Percentiles rank a stretch among this genome's conserved stretches.
Evolutionary conservation across 2,888 invertebrate species (phyloP).

Genomic region (Pristionchus arcanus): DNA sequence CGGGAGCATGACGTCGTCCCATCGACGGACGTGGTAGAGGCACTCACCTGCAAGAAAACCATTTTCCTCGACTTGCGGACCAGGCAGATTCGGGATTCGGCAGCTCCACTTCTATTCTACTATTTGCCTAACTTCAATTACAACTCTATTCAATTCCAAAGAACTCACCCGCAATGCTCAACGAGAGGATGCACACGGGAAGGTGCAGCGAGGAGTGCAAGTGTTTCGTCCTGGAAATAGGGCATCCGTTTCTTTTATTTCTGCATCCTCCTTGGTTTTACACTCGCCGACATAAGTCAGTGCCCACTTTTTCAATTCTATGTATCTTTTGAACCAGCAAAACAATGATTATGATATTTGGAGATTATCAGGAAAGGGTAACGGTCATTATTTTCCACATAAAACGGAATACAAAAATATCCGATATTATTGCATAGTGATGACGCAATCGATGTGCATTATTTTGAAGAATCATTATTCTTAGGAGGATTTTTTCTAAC

Average conservation of each 20-base stretch:
- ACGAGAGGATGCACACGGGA: conserved; percentile 55
- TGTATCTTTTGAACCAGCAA: too few relatives aligned
- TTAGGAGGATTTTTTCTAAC: too few relatives aligned
- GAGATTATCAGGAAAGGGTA: too few relatives aligned
- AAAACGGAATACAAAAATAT: too few relatives aligned
- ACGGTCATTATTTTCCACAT: too few relatives aligned
- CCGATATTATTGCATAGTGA: too few relatives aligned
- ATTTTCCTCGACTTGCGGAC: background rate
- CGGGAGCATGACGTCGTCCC: conserved; percentile 73
- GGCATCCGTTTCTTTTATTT: background rate
- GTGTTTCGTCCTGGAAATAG: conserved; percentile 63
- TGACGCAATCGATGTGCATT: too few relatives aligned
- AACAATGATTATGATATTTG: too few relatives aligned
- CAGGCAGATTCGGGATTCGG: background rate
- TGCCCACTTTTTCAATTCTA: too few relatives aligned
- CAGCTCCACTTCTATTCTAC: background rate
- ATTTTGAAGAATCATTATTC: too few relatives aligned
- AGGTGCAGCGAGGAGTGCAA: conserved; percentile 61
- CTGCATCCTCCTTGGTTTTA: too few relatives aligned
- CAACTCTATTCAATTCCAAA: background rate
- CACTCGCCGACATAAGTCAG: too few relatives aligned
- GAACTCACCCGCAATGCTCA: conserved; percentile 18
- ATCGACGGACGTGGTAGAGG: conserved; percentile 60
- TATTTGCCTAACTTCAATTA: background rate
- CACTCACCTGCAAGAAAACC: conserved; percentile 51